Evolutionary conservation across 1,140 invertebrate species (phyloP).

Genomic region (Steinernema khuongi): DNA sequence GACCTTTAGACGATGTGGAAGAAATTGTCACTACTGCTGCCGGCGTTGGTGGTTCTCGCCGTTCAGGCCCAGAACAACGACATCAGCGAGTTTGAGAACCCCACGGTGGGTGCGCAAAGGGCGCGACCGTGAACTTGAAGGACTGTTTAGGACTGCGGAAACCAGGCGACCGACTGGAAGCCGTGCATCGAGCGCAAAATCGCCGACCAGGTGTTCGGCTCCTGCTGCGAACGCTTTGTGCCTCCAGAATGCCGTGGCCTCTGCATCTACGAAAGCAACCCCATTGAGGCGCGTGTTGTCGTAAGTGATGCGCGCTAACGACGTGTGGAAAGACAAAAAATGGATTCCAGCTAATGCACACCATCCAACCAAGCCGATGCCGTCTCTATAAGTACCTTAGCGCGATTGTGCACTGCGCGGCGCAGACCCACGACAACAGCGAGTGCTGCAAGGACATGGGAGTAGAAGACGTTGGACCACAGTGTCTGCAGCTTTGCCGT

Average conservation of each 20-base stretch:
- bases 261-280: slow-evolving; percentile 57
- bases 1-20: too few species aligned
- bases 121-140: not conserved
- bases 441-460: slow-evolving; percentile 51
- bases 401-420: slow-evolving; percentile 56
- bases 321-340: not conserved
- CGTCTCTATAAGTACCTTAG: slow-evolving; percentile 57
- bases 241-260: slow-evolving; percentile 57
- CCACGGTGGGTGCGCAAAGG: slow-evolving; percentile 27
- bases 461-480: slow-evolving; percentile 52
- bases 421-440: slow-evolving; percentile 57
- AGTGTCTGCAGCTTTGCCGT: slow-evolving; percentile 51
- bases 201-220: slow-evolving; percentile 55
- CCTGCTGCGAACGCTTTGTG: slow-evolving; percentile 57
- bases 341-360: slow-evolving; percentile 54
- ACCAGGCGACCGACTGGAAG: slow-evolving; percentile 51
- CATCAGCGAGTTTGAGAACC: slow-evolving; percentile 31
- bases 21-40: not conserved
- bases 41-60: not conserved
- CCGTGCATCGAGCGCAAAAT: slow-evolving; percentile 57
- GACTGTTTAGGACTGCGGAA: slow-evolving; percentile 47
- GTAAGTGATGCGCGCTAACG: slow-evolving; percentile 23
- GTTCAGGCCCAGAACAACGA: slow-evolving; percentile 12
- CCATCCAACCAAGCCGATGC: slow-evolving; percentile 55
- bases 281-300: slow-evolving; percentile 54